Conservation (phyloP, 2,797 vertebrate genomes). For the Gallinago nigripennis region DNA sequence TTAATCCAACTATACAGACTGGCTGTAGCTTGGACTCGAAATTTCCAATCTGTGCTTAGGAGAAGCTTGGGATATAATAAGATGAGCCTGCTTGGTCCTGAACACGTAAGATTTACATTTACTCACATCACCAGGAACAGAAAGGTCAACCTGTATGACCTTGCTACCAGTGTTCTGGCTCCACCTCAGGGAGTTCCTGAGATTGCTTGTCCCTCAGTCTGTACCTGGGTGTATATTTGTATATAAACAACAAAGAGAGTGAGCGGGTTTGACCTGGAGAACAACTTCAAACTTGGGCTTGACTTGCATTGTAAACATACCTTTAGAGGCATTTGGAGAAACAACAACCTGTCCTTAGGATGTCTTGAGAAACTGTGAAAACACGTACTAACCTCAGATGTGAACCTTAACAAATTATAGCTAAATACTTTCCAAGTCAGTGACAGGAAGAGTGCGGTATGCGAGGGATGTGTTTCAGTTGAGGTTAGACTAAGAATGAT, state of each 20-base stretch:
- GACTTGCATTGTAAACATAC: background rate
- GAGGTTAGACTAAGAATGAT: background rate
- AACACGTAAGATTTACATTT: background rate
- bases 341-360: background rate
- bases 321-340: background rate
- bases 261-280: slow-evolving; percentile 7
- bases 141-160: background rate
- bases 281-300: background rate
- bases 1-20: background rate
- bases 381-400: background rate
- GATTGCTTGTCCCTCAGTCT: background rate
- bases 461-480: background rate
- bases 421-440: background rate
- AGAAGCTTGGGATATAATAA: background rate
- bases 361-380: background rate
- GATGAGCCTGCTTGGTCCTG: background rate
- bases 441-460: background rate
- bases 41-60: background rate
- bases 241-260: background rate
- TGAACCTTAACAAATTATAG: background rate
- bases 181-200: background rate
- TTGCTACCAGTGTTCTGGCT: background rate
- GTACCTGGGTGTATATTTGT: background rate
- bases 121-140: background rate
- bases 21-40: background rate